These are phyloP conservation scores for Myrmecobius fasciatus DNA, from an alignment of 2,113 vertebrate species.

Conservation along the genomic window DNA sequence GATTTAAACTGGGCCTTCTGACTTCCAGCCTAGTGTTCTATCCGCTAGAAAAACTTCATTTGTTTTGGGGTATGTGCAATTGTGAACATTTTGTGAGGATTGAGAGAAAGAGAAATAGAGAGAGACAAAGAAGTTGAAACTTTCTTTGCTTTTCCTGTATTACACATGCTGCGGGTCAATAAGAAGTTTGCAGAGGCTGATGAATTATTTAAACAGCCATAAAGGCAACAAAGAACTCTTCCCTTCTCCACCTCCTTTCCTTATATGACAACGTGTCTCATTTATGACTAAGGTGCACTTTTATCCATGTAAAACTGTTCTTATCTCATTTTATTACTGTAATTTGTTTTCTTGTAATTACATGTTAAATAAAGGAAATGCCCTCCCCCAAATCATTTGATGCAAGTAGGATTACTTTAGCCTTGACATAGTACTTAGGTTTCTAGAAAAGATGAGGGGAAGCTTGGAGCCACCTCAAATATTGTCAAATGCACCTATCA, in stretches of 20 bases:
- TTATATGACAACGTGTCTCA: slow-evolving; percentile 14
- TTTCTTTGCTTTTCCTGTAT: not conserved
- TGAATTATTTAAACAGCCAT: slow-evolving; percentile 68
- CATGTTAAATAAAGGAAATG: slow-evolving; percentile 61
- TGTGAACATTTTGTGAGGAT: slow-evolving; percentile 29
- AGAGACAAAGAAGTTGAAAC: not conserved
- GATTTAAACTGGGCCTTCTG: too few relatives aligned
- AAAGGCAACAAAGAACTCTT: slow-evolving; percentile 47
- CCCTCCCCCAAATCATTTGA: slow-evolving; percentile 20
- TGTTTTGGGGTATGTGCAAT: slow-evolving; percentile 20
- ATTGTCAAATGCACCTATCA: not conserved
- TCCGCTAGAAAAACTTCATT: not conserved
- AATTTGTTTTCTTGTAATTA: slow-evolving; percentile 58
- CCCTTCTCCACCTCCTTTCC: slow-evolving; percentile 43
- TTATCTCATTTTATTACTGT: slow-evolving; percentile 43
- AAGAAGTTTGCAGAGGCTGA: slow-evolving; percentile 30
- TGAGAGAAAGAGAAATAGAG: not conserved
- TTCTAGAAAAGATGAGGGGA: not conserved
- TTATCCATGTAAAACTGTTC: slow-evolving; percentile 44
- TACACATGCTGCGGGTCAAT: slow-evolving; percentile 39
- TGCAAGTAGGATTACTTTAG: slow-evolving; percentile 48
- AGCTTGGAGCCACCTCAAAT: not conserved
- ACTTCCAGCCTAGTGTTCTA: too few relatives aligned
- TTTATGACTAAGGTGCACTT: slow-evolving; percentile 58
- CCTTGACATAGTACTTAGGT: not conserved